These are phyloP conservation scores for Whitmania pigra DNA, from an alignment of 1,140 invertebrate species.

Conservation along the genomic window DNA sequence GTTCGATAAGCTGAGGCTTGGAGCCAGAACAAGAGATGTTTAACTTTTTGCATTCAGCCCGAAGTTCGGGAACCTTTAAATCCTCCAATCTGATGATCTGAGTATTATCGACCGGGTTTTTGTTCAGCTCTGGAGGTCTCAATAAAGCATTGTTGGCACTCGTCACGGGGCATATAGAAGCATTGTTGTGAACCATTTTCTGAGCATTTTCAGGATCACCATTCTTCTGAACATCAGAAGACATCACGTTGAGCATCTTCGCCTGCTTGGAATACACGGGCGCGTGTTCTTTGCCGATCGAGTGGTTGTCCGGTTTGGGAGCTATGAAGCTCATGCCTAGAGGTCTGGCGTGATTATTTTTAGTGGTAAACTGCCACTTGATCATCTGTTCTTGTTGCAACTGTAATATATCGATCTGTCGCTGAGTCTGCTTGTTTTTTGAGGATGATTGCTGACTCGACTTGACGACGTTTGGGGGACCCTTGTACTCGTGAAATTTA, in stretches of 20 bases:
- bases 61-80: slow-evolving; percentile 2
- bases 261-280: not conserved
- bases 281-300: too few species aligned
- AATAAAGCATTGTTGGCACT: not conserved
- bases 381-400: slow-evolving; percentile 84
- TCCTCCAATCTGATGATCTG: not conserved
- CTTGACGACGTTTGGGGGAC: slow-evolving; percentile 2
- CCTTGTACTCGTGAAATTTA: slow-evolving; percentile 20
- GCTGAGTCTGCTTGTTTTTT: not conserved
- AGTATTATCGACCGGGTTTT: not conserved
- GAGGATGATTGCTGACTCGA: slow-evolving; percentile 4
- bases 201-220: not conserved
- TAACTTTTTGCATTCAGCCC: slow-evolving; percentile 8
- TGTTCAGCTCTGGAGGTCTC: not conserved
- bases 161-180: not conserved
- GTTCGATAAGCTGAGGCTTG: slow-evolving; percentile 12
- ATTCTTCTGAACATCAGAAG: not conserved
- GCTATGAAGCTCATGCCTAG: not conserved
- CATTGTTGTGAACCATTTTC: not conserved
- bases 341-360: slow-evolving; percentile 48
- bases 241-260: not conserved
- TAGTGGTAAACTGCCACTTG: slow-evolving; percentile 70
- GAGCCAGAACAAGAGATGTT: not conserved
- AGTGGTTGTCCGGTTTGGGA: too few species aligned
- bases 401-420: slow-evolving; percentile 69